Percentiles rank a stretch among this genome's conserved stretches.
Conservation (phyloP, 2,113 vertebrate species). For the Petrocephalus microphthalmus region DNA sequence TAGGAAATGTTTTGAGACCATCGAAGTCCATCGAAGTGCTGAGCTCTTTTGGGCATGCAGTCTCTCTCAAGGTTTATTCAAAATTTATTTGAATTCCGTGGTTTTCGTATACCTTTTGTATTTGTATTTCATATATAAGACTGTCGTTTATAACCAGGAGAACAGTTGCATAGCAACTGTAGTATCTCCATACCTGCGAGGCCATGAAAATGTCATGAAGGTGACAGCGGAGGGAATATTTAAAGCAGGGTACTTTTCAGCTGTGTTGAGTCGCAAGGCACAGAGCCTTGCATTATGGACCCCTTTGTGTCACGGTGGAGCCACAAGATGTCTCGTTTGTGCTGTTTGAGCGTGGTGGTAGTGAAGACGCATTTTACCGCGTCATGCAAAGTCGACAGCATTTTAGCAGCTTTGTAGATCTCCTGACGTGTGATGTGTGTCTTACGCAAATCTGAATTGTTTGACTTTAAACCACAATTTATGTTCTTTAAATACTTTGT, state of each 20-base stretch:
- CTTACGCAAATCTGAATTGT: background rate
- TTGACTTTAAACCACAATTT: background rate
- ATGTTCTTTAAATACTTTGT: background rate
- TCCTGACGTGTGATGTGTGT: background rate
- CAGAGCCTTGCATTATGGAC: constrained; percentile 24
- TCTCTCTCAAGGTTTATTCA: background rate
- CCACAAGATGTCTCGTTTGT: constrained; percentile 28
- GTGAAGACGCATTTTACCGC: background rate
- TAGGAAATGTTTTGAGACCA: background rate
- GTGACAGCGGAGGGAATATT: constrained; percentile 23
- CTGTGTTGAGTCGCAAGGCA: constrained; percentile 33
- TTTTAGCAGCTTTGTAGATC: background rate
- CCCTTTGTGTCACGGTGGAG: constrained; percentile 35
- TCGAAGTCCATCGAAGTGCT: background rate
- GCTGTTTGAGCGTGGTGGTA: background rate
- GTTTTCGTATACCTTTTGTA: constrained; percentile 46
- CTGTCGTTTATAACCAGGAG: constrained; percentile 45
- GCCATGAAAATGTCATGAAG: constrained; percentile 11
- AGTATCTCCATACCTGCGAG: constrained; percentile 29
- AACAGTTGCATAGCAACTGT: constrained; percentile 50
- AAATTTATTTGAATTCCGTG: background rate
- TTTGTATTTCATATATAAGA: constrained; percentile 22
- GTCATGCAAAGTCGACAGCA: background rate
- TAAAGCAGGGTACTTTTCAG: constrained; percentile 51
- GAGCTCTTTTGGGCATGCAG: background rate